Conservation (phyloP, 2,888 invertebrate species). For the Agrilus cyanescens region DNA sequence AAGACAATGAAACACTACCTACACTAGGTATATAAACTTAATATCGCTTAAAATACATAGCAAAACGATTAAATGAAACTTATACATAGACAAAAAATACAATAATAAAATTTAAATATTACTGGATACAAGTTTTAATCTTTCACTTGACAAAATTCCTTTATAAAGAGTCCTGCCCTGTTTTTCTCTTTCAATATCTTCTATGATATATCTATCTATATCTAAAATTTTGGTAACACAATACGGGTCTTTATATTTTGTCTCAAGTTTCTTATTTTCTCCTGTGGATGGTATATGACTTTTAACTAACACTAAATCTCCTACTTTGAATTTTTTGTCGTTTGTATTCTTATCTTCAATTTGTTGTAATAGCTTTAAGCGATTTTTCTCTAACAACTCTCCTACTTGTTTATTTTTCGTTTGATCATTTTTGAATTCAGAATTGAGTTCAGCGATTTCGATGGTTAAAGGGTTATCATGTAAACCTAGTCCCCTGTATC, state of each 20-base stretch:
- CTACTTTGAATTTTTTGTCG: background rate
- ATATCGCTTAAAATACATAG: too few species aligned
- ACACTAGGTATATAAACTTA: too few species aligned
- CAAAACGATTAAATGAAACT: too few species aligned
- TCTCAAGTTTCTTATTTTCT: background rate
- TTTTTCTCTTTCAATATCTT: too few species aligned
- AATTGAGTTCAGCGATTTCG: background rate
- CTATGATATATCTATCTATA: background rate
- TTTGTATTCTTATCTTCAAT: too few species aligned
- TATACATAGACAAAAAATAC: too few species aligned
- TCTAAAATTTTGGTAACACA: background rate
- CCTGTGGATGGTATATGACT: background rate
- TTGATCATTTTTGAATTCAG: background rate
- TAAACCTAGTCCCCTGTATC: background rate
- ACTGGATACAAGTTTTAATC: too few species aligned
- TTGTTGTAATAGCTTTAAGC: background rate
- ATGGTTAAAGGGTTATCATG: background rate
- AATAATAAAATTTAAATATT: too few species aligned
- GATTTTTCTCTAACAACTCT: background rate
- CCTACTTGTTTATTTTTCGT: background rate
- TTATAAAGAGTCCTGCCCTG: too few species aligned
- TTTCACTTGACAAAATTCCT: too few species aligned
- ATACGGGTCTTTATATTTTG: constrained; percentile 3
- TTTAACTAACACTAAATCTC: background rate
- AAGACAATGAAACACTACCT: too few species aligned